phyloP scores from a whole-genome alignment of 2,113 vertebrate species.

The Lasiurus borealis region DNA sequence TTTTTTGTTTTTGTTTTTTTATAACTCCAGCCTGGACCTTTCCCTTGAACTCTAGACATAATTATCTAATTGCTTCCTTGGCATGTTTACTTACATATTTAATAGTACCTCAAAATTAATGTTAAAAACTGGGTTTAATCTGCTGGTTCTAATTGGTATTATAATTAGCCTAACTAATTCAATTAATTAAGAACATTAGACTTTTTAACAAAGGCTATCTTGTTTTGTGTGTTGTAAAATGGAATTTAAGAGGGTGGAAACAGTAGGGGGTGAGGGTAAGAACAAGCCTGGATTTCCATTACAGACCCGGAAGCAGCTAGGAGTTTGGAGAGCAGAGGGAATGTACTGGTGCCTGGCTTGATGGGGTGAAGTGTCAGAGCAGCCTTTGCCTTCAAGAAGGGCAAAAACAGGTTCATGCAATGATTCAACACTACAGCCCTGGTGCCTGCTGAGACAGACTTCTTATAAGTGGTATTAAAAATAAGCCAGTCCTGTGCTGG shows the following conservation, averaged over 20 bases:
- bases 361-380: not conserved
- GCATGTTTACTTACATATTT: not conserved
- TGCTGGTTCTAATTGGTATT: slow-evolving; percentile 89
- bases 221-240: slow-evolving; percentile 86
- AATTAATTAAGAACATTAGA: slow-evolving; percentile 90
- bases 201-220: slow-evolving; percentile 89
- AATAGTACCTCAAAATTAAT: not conserved
- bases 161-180: slow-evolving; percentile 88
- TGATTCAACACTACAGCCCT: not conserved
- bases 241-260: slow-evolving; percentile 75
- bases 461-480: slow-evolving; percentile 18
- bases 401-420: slow-evolving; percentile 4
- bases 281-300: slow-evolving; percentile 58
- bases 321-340: not conserved
- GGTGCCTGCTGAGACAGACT: slow-evolving; percentile 33
- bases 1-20: not conserved
- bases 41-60: not conserved
- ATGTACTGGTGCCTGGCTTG: not conserved
- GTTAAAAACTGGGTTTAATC: slow-evolving; percentile 50
- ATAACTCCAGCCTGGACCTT: not conserved
- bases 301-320: not conserved
- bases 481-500: not conserved
- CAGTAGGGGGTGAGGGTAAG: not conserved
- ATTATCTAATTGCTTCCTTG: not conserved
- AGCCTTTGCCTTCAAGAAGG: slow-evolving; percentile 1